phyloP scores from a whole-genome alignment of 2,113 vertebrate species.

The Turnix velox region DNA sequence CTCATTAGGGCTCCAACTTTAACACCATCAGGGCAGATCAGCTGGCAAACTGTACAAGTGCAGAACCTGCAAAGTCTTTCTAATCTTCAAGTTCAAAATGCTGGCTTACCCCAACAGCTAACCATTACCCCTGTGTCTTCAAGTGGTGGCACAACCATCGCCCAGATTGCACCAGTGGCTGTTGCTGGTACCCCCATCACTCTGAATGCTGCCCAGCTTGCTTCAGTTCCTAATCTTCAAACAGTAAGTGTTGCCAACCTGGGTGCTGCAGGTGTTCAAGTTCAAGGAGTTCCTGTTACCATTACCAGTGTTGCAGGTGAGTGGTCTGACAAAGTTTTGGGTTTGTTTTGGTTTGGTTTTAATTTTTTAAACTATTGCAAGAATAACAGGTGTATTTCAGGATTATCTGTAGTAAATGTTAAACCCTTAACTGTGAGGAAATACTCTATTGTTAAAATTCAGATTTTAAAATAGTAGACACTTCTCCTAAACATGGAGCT shows the following conservation, averaged over 20 bases:
- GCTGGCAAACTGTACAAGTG: slow-evolving; percentile 97
- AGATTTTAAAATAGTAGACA: neutral
- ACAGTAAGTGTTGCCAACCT: slow-evolving; percentile 95
- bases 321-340: slow-evolving; percentile 21
- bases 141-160: slow-evolving; percentile 82
- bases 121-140: slow-evolving; percentile 91
- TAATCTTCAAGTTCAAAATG: slow-evolving; percentile 87
- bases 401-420: neutral
- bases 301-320: slow-evolving; percentile 95
- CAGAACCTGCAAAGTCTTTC: slow-evolving; percentile 86
- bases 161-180: slow-evolving; percentile 87
- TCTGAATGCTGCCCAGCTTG: slow-evolving; percentile 91
- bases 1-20: slow-evolving; percentile 96
- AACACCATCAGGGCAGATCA: slow-evolving; percentile 94
- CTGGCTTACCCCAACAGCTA: slow-evolving; percentile 89
- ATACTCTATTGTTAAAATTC: neutral
- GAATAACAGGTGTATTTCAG: neutral
- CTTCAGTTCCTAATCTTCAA: slow-evolving; percentile 93
- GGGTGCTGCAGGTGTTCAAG: slow-evolving; percentile 89
- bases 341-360: neutral
- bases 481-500: neutral
- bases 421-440: neutral
- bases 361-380: neutral
- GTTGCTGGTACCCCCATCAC: slow-evolving; percentile 92
- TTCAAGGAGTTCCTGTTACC: slow-evolving; percentile 95